Evolutionary conservation across 2,888 invertebrate genomes (phyloP).

Genomic region (Lumbricus terrestris): DNA sequence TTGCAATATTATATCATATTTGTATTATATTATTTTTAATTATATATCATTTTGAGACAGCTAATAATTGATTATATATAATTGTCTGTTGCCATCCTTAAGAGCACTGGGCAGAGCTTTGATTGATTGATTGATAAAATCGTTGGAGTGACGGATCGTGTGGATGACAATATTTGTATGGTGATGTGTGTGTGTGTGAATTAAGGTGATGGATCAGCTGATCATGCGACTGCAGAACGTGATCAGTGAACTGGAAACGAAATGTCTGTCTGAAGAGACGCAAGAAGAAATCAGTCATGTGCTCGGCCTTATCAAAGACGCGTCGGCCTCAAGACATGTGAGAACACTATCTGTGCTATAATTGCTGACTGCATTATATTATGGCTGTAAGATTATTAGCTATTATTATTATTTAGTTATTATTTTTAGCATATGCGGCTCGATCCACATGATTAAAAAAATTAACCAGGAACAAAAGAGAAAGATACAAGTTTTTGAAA

Average conservation of each 20-base stretch:
- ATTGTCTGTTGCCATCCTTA: too few species aligned
- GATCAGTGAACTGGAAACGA: conserved; percentile 6
- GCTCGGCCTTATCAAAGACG: not conserved
- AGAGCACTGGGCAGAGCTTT: too few species aligned
- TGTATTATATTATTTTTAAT: too few species aligned
- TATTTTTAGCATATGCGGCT: not conserved
- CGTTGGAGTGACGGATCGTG: too few species aligned
- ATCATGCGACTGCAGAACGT: not conserved
- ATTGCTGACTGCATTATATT: not conserved
- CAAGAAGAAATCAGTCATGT: conserved; percentile 15
- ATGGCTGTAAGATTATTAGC: not conserved
- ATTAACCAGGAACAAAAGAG: too few species aligned
- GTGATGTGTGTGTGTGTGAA: too few species aligned
- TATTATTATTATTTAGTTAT: not conserved
- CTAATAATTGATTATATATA: too few species aligned
- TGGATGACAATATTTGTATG: not conserved
- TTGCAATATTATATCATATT: too few species aligned
- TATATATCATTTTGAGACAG: too few species aligned
- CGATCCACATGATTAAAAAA: too few species aligned
- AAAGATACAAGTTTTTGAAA: too few species aligned
- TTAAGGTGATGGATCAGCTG: not conserved
- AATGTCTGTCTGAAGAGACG: conserved; percentile 16
- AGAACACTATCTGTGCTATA: not conserved
- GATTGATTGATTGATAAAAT: too few species aligned
- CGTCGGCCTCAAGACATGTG: not conserved